Conservation (phyloP, 2,888 invertebrate genomes). For the Orchestes rusci region DNA sequence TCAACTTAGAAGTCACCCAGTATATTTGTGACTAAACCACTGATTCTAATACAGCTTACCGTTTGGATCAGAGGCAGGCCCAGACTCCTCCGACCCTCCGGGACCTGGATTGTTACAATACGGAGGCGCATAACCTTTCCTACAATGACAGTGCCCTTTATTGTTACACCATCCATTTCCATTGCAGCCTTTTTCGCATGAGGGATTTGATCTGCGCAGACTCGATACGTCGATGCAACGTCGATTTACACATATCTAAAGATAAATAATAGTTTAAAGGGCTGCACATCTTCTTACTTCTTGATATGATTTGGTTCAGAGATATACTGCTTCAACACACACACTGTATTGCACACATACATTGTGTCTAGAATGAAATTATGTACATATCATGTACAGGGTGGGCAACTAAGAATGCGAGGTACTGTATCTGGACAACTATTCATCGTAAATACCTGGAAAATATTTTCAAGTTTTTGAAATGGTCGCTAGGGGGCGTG, state of each 20-base stretch:
- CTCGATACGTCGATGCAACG: slow-evolving; percentile 69
- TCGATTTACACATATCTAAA: slow-evolving; percentile 86
- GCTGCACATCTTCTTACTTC: too few relatives aligned
- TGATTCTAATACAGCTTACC: slow-evolving; percentile 51
- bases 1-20: too few relatives aligned
- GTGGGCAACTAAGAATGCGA: too few relatives aligned
- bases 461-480: too few relatives aligned
- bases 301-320: too few relatives aligned
- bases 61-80: slow-evolving; percentile 79
- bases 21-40: neutral
- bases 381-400: too few relatives aligned
- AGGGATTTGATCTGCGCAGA: slow-evolving; percentile 52
- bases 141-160: slow-evolving; percentile 90
- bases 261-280: slow-evolving; percentile 11
- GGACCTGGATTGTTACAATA: slow-evolving; percentile 77
- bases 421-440: too few relatives aligned
- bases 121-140: slow-evolving; percentile 81
- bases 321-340: too few relatives aligned
- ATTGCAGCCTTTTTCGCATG: slow-evolving; percentile 73
- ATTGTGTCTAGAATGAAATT: too few relatives aligned
- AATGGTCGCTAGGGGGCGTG: too few relatives aligned
- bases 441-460: too few relatives aligned
- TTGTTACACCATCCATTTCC: slow-evolving; percentile 83
- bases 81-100: slow-evolving; percentile 86
- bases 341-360: too few relatives aligned